Evolutionary conservation across 2,888 invertebrate species (phyloP).

Genomic region (Campaea margaritaria): DNA sequence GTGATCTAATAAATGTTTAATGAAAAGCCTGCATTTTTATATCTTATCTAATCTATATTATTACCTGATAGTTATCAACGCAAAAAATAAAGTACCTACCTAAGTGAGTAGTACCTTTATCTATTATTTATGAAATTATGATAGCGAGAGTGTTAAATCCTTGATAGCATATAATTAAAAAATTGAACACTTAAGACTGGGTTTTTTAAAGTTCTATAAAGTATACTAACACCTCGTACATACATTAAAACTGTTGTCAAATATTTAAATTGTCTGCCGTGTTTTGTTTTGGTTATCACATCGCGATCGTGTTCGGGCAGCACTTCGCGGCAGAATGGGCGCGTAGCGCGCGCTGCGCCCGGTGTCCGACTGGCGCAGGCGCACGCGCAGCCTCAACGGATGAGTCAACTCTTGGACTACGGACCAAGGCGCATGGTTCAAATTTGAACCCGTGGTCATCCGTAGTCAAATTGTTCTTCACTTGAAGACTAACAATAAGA

Average conservation of each 20-base stretch:
- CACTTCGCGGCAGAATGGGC: constrained; percentile 47
- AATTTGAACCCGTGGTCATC: not conserved
- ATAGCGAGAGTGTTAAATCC: not conserved
- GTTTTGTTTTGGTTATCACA: constrained; percentile 21
- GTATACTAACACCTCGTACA: not conserved
- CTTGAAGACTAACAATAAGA: too few relatives aligned
- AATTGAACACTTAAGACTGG: too few relatives aligned
- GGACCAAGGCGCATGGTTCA: not conserved
- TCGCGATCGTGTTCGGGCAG: constrained; percentile 28
- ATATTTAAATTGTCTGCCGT: not conserved
- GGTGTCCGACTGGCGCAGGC: constrained; percentile 43
- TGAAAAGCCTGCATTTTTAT: too few relatives aligned
- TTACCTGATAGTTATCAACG: too few relatives aligned
- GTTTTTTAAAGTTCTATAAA: too few relatives aligned
- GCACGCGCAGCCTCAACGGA: constrained; percentile 30
- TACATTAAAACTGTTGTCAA: not conserved
- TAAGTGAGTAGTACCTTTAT: not conserved
- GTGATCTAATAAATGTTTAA: too few relatives aligned
- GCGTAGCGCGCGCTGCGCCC: constrained; percentile 78
- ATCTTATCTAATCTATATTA: not conserved
- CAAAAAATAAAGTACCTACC: too few relatives aligned
- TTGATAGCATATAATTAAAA: not conserved
- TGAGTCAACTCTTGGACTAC: constrained; percentile 27
- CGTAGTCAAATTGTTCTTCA: not conserved
- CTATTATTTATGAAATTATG: not conserved